Evolutionary conservation across 2,797 vertebrate species (phyloP).

Genomic region (Schizopygopsis malacanthus): DNA sequence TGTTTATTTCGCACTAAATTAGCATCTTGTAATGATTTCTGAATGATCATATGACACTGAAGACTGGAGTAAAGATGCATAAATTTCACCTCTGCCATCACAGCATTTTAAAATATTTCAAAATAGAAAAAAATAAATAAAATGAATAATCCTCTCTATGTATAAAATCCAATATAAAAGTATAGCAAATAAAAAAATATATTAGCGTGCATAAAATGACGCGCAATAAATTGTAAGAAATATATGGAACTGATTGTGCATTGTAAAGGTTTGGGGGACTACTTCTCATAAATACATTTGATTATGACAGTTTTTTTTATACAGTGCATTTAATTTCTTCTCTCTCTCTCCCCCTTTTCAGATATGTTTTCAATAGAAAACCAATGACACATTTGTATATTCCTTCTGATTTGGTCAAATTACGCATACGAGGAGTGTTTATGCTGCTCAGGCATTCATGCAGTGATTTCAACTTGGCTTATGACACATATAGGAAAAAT

Average conservation of each 20-base stretch:
- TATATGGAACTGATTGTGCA: background rate
- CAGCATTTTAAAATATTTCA: background rate
- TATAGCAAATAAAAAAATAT: background rate
- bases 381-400: constrained; percentile 6
- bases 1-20: background rate
- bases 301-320: constrained; percentile 9
- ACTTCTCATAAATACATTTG: background rate
- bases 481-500: background rate
- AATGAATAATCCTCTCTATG: background rate
- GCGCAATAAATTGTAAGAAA: background rate
- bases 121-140: background rate
- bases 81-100: background rate
- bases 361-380: constrained; percentile 2
- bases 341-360: background rate
- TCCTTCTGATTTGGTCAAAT: constrained; percentile 16
- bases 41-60: too few relatives aligned
- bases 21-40: background rate
- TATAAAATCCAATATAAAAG: background rate
- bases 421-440: background rate
- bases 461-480: background rate
- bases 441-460: background rate
- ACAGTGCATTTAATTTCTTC: constrained; percentile 2
- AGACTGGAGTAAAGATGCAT: background rate
- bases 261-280: background rate
- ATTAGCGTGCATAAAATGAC: background rate